Evolutionary conservation across 2,113 vertebrate species (phyloP), one percentile per base, ranked within the genome.

Genomic region (Phocoena phocoena): DNA sequence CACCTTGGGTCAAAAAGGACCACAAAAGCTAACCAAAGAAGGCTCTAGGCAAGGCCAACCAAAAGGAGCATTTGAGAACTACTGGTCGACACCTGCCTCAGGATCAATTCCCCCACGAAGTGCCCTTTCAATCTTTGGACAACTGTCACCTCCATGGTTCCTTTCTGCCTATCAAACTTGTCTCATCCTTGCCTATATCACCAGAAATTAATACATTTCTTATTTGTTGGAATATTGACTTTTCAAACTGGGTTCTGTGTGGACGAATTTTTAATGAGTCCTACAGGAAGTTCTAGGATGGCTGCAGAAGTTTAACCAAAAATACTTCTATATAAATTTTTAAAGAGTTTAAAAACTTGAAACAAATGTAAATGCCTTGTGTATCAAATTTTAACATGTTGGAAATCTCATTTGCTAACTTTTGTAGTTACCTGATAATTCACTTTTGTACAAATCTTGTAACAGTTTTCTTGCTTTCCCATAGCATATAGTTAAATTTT

Each of bases 171-270:
- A 21, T 18, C 33, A 33, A 15, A 36, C n/a, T 76, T 50, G 73
- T 74, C 36, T 92, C 28, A 21, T 73, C 79, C 28, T 58, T 79
- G 10, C 13, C 44, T 68, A 0, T 47, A 60, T 65, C 44, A 21
- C 67, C 21, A 82, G 28, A 71, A 14, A 70, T 65, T 44, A 84
- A 70, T 38, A 58, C 26, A 71, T 88, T 82, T 85, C 79, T 89
- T 67, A 58, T 93, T 79, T 82, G 33, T 9, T 62, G 20, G 6
- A 25, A 11, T 67, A 93, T 5, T 67, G n/a, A 93, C 89, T 94
- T 62, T 97, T 94, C 76, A 95, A 91, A 68, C 6, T 31, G 14
- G 23, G 20, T 76, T 79, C 18, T 41, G 14, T 21, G 83, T 21
- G 68, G 31, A 31, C 36, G 25, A 23, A 81, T 7, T 38, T 28